Evolutionary conservation across 30 jellyfish, hydroid and myxozoan genomes (phyloP).

Genomic region (Morbakka virulenta): DNA sequence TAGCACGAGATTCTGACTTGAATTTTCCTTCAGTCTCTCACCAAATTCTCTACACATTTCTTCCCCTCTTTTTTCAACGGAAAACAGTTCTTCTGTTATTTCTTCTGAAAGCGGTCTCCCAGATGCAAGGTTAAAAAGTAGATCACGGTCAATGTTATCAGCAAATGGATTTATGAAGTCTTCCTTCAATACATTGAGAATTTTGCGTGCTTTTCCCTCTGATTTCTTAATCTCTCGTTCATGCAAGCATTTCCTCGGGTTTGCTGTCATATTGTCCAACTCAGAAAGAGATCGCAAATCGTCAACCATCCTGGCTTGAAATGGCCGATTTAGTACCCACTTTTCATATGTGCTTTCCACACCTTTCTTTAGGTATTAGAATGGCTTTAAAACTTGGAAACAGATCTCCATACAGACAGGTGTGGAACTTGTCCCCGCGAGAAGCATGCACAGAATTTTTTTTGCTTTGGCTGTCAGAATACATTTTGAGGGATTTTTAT

Average conservation of each 20-base stretch:
- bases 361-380: neutral
- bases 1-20: too few relatives aligned
- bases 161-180: slow-evolving; percentile 40
- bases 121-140: slow-evolving; percentile 39
- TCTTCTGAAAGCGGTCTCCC: slow-evolving; percentile 54
- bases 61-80: slow-evolving; percentile 31
- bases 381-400: too few relatives aligned
- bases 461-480: too few relatives aligned
- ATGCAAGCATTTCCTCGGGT: slow-evolving; percentile 53
- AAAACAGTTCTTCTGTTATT: slow-evolving; percentile 17
- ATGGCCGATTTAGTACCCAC: slow-evolving; percentile 32
- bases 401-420: too few relatives aligned
- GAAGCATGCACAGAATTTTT: too few relatives aligned
- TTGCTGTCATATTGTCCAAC: slow-evolving; percentile 1
- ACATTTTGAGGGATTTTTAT: too few relatives aligned
- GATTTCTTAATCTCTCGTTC: slow-evolving; percentile 32
- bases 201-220: slow-evolving; percentile 29
- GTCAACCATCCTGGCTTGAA: slow-evolving; percentile 19
- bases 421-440: too few relatives aligned
- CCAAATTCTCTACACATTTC: slow-evolving; percentile 20
- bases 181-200: slow-evolving; percentile 24
- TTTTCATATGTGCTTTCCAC: slow-evolving; percentile 41
- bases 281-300: slow-evolving; percentile 7
- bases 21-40: neutral
- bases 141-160: slow-evolving; percentile 11